These are phyloP conservation scores for Caenorhabditis doughertyi DNA, from an alignment of 2,888 invertebrate species.

Conservation along the genomic window DNA sequence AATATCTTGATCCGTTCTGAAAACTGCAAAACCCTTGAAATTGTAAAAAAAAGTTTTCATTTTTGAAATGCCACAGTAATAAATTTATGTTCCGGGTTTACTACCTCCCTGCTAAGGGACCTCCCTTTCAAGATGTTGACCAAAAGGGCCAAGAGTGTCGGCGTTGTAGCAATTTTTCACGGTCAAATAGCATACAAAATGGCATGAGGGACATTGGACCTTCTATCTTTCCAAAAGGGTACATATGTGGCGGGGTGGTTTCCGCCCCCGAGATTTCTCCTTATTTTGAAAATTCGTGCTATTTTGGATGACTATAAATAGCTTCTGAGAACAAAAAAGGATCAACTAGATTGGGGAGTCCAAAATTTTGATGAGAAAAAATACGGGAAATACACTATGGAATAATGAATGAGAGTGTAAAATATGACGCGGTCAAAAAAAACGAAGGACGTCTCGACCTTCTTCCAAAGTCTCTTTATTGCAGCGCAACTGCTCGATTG, in stretches of 20 bases:
- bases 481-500: conserved; percentile 73
- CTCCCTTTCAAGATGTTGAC: conserved; percentile 18
- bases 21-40: no score
- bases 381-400: conserved; percentile 22
- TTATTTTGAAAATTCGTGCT: conserved; percentile 22
- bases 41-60: neutral
- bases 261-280: conserved; percentile 43
- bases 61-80: neutral
- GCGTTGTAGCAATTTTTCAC: conserved; percentile 40
- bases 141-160: conserved; percentile 16
- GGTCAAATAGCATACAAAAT: conserved; percentile 49
- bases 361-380: conserved; percentile 12
- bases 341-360: conserved; percentile 7
- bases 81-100: conserved; percentile 28
- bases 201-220: conserved; percentile 29
- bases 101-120: neutral
- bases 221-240: conserved; percentile 37
- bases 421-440: conserved; percentile 22
- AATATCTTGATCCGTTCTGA: no score
- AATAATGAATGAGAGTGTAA: conserved; percentile 49
- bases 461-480: conserved; percentile 51
- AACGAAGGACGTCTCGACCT: conserved; percentile 6
- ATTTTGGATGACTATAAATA: conserved; percentile 20
- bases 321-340: conserved; percentile 8
- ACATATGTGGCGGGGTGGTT: neutral